These are phyloP conservation scores for Archivesica marissinica DNA, from an alignment of 1,140 invertebrate genomes.

Conservation along the genomic window DNA sequence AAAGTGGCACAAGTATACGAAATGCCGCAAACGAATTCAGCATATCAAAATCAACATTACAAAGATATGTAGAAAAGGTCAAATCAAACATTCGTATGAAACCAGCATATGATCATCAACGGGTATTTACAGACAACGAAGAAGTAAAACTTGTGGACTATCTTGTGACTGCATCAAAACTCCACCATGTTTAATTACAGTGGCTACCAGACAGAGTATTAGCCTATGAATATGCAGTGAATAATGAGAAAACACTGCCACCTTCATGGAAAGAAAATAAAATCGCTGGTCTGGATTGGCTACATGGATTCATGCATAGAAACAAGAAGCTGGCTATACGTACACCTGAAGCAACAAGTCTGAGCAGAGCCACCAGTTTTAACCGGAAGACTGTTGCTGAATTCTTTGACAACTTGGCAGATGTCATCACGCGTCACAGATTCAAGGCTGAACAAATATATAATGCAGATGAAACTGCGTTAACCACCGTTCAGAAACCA, in stretches of 20 bases:
- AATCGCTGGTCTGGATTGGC: conserved; percentile 84
- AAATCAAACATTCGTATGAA: no score
- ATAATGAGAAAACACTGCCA: conserved; percentile 78
- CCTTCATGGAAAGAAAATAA: conserved; percentile 76
- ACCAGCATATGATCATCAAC: no score
- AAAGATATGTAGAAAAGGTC: no score
- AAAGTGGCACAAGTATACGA: no score
- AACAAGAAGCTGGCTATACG: not conserved
- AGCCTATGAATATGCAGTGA: conserved; percentile 80
- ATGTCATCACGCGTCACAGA: conserved; percentile 66
- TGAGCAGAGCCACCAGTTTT: conserved; percentile 84
- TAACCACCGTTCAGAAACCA: conserved; percentile 84
- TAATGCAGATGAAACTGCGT: conserved; percentile 85
- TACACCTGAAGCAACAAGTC: conserved; percentile 82
- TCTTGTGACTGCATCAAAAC: no score
- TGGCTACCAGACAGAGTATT: no score
- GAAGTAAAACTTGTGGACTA: no score
- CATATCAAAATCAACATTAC: no score
- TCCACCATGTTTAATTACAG: no score
- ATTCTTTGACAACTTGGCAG: conserved; percentile 69
- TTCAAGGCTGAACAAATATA: conserved; percentile 80
- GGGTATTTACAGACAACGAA: no score
- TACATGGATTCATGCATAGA: conserved; percentile 82
- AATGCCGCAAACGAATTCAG: no score
- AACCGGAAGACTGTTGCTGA: conserved; percentile 82